phyloP scores from a whole-genome alignment of 2,113 vertebrate species.

The Deroptyus accipitrinus region DNA sequence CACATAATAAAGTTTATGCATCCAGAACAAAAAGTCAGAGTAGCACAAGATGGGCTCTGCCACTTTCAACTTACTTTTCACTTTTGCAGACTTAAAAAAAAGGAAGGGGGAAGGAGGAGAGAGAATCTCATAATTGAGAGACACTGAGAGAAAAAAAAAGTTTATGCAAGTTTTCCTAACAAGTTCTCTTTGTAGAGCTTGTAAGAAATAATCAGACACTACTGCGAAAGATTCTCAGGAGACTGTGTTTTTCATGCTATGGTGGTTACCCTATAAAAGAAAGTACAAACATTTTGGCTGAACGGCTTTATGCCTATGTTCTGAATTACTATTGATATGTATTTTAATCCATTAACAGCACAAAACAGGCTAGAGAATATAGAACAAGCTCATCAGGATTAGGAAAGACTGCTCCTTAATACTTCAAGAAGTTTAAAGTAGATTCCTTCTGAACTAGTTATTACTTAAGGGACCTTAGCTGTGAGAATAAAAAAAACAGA shows the following conservation, averaged over 20 bases:
- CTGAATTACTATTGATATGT: background rate
- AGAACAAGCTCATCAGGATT: background rate
- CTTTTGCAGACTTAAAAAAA: background rate
- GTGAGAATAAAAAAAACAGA: background rate
- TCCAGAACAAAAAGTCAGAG: background rate
- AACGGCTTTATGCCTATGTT: background rate
- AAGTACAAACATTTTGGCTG: background rate
- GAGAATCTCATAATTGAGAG: background rate
- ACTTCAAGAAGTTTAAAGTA: background rate
- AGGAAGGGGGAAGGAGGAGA: rapidly evolving
- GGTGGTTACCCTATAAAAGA: background rate
- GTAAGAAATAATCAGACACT: background rate
- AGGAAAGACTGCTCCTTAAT: background rate
- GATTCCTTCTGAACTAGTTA: background rate
- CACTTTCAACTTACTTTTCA: background rate
- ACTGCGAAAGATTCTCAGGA: background rate
- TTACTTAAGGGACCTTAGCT: background rate
- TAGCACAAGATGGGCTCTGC: background rate
- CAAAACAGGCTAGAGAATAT: background rate
- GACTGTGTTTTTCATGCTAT: background rate
- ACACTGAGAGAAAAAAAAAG: background rate
- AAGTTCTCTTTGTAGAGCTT: background rate
- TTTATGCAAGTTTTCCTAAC: background rate
- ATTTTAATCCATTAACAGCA: background rate
- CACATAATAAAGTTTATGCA: background rate